A percentile compares a stretch with the other conserved stretches of the same genome.
phyloP scores from a whole-genome alignment of 1,140 invertebrate species.

The Sycobia sp. region DNA sequence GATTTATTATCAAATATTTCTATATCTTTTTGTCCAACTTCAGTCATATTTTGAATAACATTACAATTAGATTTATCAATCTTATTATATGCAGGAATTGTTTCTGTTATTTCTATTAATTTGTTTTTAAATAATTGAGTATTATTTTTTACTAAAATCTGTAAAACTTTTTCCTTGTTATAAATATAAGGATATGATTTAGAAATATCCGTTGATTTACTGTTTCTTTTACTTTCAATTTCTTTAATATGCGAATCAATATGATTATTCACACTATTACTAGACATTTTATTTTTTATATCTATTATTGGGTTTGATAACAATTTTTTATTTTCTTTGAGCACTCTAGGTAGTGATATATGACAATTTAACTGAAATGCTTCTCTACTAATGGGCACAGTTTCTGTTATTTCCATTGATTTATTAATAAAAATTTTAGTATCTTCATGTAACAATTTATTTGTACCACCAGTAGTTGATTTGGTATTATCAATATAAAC shows the following conservation, averaged over 20 bases:
- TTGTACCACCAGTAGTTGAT: no score
- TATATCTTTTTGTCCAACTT: neutral
- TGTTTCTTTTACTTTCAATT: no score
- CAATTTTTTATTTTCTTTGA: neutral
- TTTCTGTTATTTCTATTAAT: conserved; percentile 12
- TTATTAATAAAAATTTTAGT: conserved; percentile 6
- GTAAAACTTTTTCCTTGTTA: no score
- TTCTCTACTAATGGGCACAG: neutral
- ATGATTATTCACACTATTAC: no score
- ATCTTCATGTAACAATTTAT: conserved; percentile 1
- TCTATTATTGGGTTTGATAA: neutral
- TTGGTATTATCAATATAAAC: neutral
- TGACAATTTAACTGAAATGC: neutral
- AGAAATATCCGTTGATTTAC: no score
- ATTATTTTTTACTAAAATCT: neutral
- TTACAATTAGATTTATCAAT: neutral
- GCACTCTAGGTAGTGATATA: neutral
- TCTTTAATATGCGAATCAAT: no score
- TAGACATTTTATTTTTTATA: neutral
- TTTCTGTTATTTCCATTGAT: conserved; percentile 21
- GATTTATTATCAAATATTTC: neutral
- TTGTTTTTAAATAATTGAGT: neutral
- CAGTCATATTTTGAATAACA: neutral
- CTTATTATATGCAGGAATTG: neutral
- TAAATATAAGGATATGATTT: no score